Base-by-base conservation (phyloP, 2,113 vertebrate species). In the Cynoglossus semilaevis region DNA sequence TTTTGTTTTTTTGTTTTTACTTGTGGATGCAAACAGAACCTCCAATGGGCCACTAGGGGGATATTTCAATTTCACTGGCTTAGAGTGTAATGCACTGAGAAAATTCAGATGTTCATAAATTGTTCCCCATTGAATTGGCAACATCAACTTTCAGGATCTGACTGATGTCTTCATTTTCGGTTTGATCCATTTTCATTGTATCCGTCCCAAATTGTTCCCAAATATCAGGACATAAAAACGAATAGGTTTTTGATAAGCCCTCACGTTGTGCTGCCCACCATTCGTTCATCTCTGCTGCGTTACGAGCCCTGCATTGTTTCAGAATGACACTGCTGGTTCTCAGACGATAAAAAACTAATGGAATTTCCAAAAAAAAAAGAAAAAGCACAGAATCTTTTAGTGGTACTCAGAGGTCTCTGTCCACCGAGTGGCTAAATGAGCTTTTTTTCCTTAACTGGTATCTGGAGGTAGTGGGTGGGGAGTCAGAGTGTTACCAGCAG, bases 361-460 rank as follows among this genome's bases (percentile, higher is more conserved):
- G 63, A 66, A 79, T 15, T 62, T 36, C 55, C 43, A n/a, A n/a
- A n/a, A n/a, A n/a, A n/a, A n/a, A n/a, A n/a, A n/a, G 52, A 74
- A 80, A 83, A 71, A 53, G 78, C 84, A 85, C 67, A 56, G 58
- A 38, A 80, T 72, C 58, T 75, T n/a, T 54, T 51, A 60, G 67
- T 69, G 52, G 58, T 56, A 40, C 63, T 65, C 68, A 35, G 19
- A 57, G 55, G 69, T 59, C 59, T 65, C 44, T 70, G 54, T 36
- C 48, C 50, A 78, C 79, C 57, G 72, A 76, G 76, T 3, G 48
- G 51, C 58, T 77, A 74, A 81, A 81, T 83, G 56, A 70, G 58
- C 50, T 50, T 42, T 53, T 68, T 76, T n/a, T n/a, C n/a, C n/a
- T n/a, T 63, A 49, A 76, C 47, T 58, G 67, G 68, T 77, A 79